Percentiles rank a stretch among this genome's conserved stretches.
phyloP scores from a whole-genome alignment of 2,113 vertebrate species.

The Xyliphius kryptos region DNA sequence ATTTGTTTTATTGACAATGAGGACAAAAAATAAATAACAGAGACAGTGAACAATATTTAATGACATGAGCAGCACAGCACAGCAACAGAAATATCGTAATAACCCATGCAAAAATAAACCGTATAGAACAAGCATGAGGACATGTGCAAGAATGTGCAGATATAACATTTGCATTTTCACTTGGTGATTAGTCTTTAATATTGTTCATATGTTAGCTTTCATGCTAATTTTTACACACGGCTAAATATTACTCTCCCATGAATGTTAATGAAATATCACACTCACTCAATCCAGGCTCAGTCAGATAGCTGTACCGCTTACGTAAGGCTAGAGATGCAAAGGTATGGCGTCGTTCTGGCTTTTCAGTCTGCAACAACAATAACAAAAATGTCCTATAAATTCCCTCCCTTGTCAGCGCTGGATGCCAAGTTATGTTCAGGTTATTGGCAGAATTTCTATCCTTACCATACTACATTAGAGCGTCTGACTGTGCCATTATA shows the following conservation, averaged over 20 bases:
- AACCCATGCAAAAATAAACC: constrained; percentile 80
- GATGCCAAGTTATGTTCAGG: constrained; percentile 14
- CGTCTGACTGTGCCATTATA: too few species aligned
- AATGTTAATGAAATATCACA: constrained; percentile 75
- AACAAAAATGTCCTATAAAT: constrained; percentile 67
- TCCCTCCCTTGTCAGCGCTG: constrained; percentile 22
- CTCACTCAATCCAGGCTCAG: constrained; percentile 99
- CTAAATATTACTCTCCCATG: too few species aligned
- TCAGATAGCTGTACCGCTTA: constrained; percentile 99
- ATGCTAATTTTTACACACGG: constrained; percentile 45
- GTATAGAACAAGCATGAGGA: constrained; percentile 81
- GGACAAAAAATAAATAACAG: constrained; percentile 40
- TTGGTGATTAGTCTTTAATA: constrained; percentile 42
- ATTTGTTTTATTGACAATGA: constrained; percentile 33
- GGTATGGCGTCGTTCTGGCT: constrained; percentile 88
- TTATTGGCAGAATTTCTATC: too few species aligned
- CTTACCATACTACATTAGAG: too few species aligned
- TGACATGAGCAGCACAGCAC: constrained; percentile 87
- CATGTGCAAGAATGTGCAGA: constrained; percentile 63
- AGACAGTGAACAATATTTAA: constrained; percentile 52
- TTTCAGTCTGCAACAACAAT: constrained; percentile 90
- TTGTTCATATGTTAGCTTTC: constrained; percentile 35
- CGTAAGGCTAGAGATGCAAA: constrained; percentile 98
- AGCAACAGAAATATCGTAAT: constrained; percentile 73
- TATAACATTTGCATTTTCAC: constrained; percentile 51